Evolutionary conservation across 2,797 vertebrate species (phyloP).

Genomic region (Ctenopoma kingsleyae): DNA sequence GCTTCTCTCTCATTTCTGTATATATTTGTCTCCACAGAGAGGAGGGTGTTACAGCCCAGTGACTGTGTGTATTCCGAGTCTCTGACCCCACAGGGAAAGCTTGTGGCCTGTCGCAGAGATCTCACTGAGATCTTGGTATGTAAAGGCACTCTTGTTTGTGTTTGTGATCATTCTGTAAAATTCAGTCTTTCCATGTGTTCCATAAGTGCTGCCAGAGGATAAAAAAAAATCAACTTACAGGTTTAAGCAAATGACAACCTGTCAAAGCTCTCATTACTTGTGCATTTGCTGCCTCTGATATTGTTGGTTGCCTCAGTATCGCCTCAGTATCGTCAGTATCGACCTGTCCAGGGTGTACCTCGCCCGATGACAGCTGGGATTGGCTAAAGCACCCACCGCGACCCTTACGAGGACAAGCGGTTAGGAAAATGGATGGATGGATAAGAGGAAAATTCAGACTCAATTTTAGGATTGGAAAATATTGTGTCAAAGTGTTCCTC

Average conservation of each 20-base stretch:
- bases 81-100: constrained; percentile 89
- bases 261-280: constrained; percentile 8
- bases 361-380: no score
- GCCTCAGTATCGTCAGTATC: no score
- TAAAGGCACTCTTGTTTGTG: constrained; percentile 4
- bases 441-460: no score
- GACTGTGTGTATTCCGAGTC: constrained; percentile 93
- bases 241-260: constrained; percentile 2
- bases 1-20: constrained; percentile 42
- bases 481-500: no score
- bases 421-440: no score
- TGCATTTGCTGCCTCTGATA: constrained; percentile 14
- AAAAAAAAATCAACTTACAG: constrained; percentile 9
- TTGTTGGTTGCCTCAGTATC: background rate
- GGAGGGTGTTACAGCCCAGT: constrained; percentile 89
- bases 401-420: no score
- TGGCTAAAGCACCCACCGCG: no score
- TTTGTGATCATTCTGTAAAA: background rate
- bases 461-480: no score
- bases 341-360: no score
- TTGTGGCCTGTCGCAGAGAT: constrained; percentile 92
- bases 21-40: constrained; percentile 83
- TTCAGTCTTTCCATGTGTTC: background rate
- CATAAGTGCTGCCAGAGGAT: background rate
- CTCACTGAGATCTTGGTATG: constrained; percentile 92